These are phyloP conservation scores for Marronus borbonicus DNA, from an alignment of 2,888 invertebrate species.

Conservation along the genomic window DNA sequence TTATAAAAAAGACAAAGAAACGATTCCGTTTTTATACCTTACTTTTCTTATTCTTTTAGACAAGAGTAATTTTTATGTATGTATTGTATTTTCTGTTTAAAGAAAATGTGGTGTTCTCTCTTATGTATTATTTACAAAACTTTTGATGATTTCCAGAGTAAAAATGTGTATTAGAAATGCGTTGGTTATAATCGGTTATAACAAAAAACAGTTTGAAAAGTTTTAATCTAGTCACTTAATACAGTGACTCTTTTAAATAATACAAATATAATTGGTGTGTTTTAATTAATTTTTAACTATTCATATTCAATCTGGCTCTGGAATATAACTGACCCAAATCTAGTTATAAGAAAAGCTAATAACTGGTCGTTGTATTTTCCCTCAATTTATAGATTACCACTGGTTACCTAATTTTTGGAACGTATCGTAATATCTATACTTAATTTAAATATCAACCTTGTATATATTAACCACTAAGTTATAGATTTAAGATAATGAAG, in stretches of 20 bases:
- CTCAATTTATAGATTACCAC: conserved; percentile 10
- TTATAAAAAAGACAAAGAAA: conserved; percentile 12
- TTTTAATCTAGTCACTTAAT: too few species aligned
- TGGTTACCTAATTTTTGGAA: conserved; percentile 18
- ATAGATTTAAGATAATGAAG: conserved; percentile 19
- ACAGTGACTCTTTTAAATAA: too few species aligned
- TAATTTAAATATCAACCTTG: conserved; percentile 14
- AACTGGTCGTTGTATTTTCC: too few species aligned
- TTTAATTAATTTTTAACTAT: too few species aligned
- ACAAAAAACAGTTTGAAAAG: too few species aligned
- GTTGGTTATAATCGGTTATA: too few species aligned
- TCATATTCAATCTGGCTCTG: too few species aligned
- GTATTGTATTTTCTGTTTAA: conserved; percentile 27
- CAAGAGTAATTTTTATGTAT: conserved; percentile 2
- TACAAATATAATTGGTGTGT: too few species aligned
- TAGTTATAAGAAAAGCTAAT: too few species aligned
- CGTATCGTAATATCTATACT: background rate
- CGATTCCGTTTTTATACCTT: background rate
- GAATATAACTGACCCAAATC: too few species aligned
- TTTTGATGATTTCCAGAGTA: too few species aligned
- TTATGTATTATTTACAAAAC: background rate
- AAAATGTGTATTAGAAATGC: too few species aligned
- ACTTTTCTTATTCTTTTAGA: conserved; percentile 12
- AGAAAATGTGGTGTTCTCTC: conserved; percentile 4
- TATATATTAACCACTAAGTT: conserved; percentile 36